phyloP scores from a whole-genome alignment of 2,797 vertebrate species.

The Cuculus canorus region DNA sequence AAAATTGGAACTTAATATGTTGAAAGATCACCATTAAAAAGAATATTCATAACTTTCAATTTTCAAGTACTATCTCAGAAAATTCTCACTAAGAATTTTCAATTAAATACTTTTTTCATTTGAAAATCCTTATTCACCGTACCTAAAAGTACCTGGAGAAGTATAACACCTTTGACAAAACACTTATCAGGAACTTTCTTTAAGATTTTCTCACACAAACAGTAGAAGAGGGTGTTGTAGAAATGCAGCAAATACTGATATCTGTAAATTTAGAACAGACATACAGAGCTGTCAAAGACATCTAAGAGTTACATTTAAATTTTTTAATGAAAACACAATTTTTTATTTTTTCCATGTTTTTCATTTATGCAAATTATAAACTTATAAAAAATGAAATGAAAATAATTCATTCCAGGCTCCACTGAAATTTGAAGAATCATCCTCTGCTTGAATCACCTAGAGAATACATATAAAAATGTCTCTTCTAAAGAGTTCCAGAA shows the following conservation, averaged over 20 bases:
- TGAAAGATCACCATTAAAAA: background rate
- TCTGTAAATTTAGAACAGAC: background rate
- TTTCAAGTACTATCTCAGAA: background rate
- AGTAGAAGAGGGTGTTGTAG: background rate
- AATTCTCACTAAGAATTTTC: background rate
- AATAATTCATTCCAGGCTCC: background rate
- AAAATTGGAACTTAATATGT: background rate
- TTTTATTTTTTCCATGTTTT: background rate
- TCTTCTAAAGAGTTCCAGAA: background rate
- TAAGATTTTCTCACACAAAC: background rate
- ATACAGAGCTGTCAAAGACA: background rate
- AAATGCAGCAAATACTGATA: background rate
- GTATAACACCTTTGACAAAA: background rate
- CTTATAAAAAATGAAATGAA: fast-evolving
- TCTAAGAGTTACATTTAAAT: background rate
- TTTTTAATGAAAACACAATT: background rate
- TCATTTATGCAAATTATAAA: background rate
- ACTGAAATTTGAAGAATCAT: background rate
- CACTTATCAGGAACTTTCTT: background rate
- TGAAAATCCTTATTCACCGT: background rate
- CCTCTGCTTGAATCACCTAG: background rate
- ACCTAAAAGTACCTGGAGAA: background rate
- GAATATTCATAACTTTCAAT: background rate
- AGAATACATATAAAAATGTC: background rate
- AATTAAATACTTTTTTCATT: background rate